Conservation (phyloP, 2,888 invertebrate genomes). For the Aplocera efformata region DNA sequence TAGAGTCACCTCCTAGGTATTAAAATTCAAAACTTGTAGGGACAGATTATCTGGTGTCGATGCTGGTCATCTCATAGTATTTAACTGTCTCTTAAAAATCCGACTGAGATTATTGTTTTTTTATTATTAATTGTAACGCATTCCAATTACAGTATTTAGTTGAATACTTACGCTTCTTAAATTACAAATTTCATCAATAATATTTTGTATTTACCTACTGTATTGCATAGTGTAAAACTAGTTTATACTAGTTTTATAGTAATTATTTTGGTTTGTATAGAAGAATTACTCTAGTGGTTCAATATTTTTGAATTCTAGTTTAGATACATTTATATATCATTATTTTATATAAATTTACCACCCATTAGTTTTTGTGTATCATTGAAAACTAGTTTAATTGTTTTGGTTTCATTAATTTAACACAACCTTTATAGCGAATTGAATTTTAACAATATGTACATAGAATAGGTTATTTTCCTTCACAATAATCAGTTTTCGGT, state of each 20-base stretch:
- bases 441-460: slow-evolving; percentile 9
- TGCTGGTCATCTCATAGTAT: slow-evolving; percentile 58
- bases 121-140: slow-evolving; percentile 59
- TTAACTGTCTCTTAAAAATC: slow-evolving; percentile 47
- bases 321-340: background rate
- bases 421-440: slow-evolving; percentile 6
- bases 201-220: slow-evolving; percentile 42
- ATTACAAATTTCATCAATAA: slow-evolving; percentile 26
- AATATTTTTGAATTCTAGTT: too few species aligned
- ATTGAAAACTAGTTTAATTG: slow-evolving; percentile 3
- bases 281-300: slow-evolving; percentile 42
- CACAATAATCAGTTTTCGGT: slow-evolving; percentile 19
- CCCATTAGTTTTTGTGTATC: slow-evolving; percentile 6
- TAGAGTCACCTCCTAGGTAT: slow-evolving; percentile 63
- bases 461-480: slow-evolving; percentile 13
- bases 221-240: slow-evolving; percentile 42
- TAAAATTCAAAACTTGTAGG: slow-evolving; percentile 38
- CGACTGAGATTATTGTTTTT: slow-evolving; percentile 54
- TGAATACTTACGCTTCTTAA: slow-evolving; percentile 29
- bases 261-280: slow-evolving; percentile 15
- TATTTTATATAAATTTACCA: slow-evolving; percentile 5
- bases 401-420: background rate
- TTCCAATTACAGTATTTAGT: slow-evolving; percentile 58
- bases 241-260: background rate
- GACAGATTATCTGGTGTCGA: slow-evolving; percentile 50